Base-by-base conservation (phyloP, 2,888 invertebrate genomes). In the Sphecodes monilicornis region DNA sequence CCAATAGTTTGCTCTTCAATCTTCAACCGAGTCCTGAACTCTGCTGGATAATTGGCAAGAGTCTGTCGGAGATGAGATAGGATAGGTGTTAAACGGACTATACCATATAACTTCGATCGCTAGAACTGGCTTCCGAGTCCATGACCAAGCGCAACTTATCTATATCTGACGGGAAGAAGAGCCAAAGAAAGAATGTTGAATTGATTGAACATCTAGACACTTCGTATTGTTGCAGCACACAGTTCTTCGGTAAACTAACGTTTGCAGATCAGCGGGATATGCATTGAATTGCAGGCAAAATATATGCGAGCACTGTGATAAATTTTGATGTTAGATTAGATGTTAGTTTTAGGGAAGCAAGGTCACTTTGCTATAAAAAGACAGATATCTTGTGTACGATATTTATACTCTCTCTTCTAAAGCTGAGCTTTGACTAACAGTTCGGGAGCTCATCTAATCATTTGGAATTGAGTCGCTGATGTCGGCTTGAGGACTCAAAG, bases 1-100 rank as follows among this genome's bases (percentile, higher is more conserved):
- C 83, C 78, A 78, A 85, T 72, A 82, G 84, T 82, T 85, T 78
- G 84, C 83, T 76, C 82, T 85, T 75, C 29, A 66, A 36, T 76
- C 82, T 85, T 75, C 29, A 66, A 36, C 83, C 32, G 76, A 85
- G 60, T 82, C 75, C 54, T 29, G 76, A 72, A 70, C 57, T 54
- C 66, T 73, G 78, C 68, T 73, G 76, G 84, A 84, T 84, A 84
- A 84, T 84, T 84, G 84, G 78, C 68, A 78, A 68, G 78, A 68
- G 46, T 57, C 71, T 70, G 54, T 71, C 50, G 73, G 60, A 36
- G 64, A 69, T 50, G 76, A 75, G 73, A 73, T 82, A 82, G 83
- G 60, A 73, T 77, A 54, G 83, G 69, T 72, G 82, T 60, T 78
- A 68, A 72, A 81, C 50, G 32, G 81, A 73, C 60, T 73, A 36